Percentiles rank a stretch among this genome's conserved stretches.
Conservation (phyloP, 2,888 invertebrate species). For the Aethes cnicana region DNA sequence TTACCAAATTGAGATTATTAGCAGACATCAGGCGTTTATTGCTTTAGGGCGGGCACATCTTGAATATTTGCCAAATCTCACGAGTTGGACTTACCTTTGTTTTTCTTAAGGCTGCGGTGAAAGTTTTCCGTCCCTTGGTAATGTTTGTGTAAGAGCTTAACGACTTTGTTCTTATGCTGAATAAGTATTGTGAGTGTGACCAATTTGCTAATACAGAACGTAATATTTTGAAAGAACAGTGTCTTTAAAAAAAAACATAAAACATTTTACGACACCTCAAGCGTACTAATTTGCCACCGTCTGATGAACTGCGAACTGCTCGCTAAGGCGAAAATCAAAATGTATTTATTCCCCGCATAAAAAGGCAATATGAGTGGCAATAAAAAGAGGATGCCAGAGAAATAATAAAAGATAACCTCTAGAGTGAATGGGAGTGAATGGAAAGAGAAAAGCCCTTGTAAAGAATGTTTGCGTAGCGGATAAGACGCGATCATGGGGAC, state of each 20-base stretch:
- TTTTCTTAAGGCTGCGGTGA: slow-evolving; percentile 58
- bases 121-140: slow-evolving; percentile 67
- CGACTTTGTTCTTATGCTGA: slow-evolving; percentile 11
- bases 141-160: slow-evolving; percentile 70
- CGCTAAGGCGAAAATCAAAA: slow-evolving; percentile 76
- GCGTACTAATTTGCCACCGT: slow-evolving; percentile 68
- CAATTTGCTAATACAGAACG: neutral
- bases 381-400: slow-evolving; percentile 74
- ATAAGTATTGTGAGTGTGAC: slow-evolving; percentile 1
- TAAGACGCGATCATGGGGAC: slow-evolving; percentile 77
- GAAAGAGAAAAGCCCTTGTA: slow-evolving; percentile 74
- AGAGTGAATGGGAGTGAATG: slow-evolving; percentile 63
- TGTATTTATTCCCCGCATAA: slow-evolving; percentile 81
- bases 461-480: slow-evolving; percentile 80
- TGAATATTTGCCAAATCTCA: slow-evolving; percentile 49
- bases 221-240: neutral
- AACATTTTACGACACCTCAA: slow-evolving; percentile 62
- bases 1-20: slow-evolving; percentile 44
- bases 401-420: slow-evolving; percentile 81
- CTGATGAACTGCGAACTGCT: slow-evolving; percentile 66
- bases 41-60: slow-evolving; percentile 50
- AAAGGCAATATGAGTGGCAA: slow-evolving; percentile 81
- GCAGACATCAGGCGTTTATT: slow-evolving; percentile 49
- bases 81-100: slow-evolving; percentile 76
- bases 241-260: slow-evolving; percentile 34